A percentile compares a stretch with the other conserved stretches of the same genome.
Evolutionary conservation across 2,888 invertebrate genomes (phyloP).

Genomic region (Pollenia labialis): DNA sequence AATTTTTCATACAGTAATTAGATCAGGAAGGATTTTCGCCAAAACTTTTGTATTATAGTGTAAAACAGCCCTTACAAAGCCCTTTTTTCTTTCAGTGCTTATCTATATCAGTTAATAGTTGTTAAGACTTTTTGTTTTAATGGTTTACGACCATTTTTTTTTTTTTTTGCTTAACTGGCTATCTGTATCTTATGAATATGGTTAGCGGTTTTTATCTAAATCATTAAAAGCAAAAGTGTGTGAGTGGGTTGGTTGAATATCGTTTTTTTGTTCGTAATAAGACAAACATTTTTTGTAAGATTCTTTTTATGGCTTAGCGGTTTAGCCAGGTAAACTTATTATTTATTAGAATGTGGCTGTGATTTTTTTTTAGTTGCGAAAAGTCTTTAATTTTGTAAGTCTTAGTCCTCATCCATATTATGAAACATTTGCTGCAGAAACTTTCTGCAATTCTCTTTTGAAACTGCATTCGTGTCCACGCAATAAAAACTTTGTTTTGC

Average conservation of each 20-base stretch:
- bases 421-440: no score
- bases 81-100: slow-evolving; percentile 15
- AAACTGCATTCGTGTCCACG: no score
- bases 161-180: slow-evolving; percentile 13
- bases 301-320: not conserved
- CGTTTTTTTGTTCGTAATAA: not conserved
- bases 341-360: not conserved
- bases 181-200: not conserved
- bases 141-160: slow-evolving; percentile 32
- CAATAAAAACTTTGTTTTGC: no score
- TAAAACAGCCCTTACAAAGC: no score
- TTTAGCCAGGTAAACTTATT: not conserved
- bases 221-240: slow-evolving; percentile 63
- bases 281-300: not conserved
- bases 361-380: no score
- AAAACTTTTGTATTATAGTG: no score
- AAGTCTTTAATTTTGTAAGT: no score
- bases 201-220: slow-evolving; percentile 19
- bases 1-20: no score
- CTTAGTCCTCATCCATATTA: no score
- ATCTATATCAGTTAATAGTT: slow-evolving; percentile 24
- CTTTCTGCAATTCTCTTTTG: no score
- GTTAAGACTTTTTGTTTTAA: slow-evolving; percentile 12
- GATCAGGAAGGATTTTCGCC: no score
- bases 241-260: slow-evolving; percentile 56